Evolutionary conservation across 35 echinoderm and acorn worm genomes (phyloP).

Genomic region (Lytechinus pictus): DNA sequence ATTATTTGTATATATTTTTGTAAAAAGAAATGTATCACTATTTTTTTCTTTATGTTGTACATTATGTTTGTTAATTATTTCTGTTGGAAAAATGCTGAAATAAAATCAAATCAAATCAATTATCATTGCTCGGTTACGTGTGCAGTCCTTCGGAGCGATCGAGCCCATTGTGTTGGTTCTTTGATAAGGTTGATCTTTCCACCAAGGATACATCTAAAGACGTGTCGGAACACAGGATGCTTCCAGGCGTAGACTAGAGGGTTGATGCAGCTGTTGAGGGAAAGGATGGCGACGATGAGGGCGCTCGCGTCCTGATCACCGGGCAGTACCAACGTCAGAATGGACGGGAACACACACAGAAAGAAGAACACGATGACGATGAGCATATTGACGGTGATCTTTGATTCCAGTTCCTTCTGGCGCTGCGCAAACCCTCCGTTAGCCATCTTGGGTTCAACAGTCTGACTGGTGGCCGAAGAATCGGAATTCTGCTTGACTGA

Average conservation of each 20-base stretch:
- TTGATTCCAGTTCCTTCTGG: slow-evolving; percentile 24
- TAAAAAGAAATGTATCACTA: too few relatives aligned
- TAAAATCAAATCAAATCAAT: too few relatives aligned
- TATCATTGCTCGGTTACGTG: background rate
- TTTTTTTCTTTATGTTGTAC: too few relatives aligned
- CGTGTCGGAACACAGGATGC: slow-evolving; percentile 34
- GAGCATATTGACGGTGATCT: slow-evolving; percentile 21
- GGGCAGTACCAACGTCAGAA: background rate
- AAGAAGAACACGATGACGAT: slow-evolving; percentile 15
- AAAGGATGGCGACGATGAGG: background rate
- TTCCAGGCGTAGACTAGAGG: slow-evolving; percentile 32
- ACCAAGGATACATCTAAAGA: slow-evolving; percentile 1
- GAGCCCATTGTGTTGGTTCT: slow-evolving; percentile 7
- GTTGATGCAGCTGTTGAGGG: slow-evolving; percentile 7
- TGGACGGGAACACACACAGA: slow-evolving; percentile 25
- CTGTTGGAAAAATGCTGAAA: too few relatives aligned
- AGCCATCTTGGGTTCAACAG: background rate
- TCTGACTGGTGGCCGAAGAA: background rate
- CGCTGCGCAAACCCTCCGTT: background rate
- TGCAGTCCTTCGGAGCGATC: background rate
- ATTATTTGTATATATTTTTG: too few relatives aligned
- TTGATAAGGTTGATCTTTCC: background rate
- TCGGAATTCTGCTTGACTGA: background rate
- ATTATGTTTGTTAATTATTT: too few relatives aligned
- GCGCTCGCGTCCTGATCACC: slow-evolving; percentile 23